phyloP scores from a whole-genome alignment of 1,140 invertebrate species.

The Melipona quadrifasciata region DNA sequence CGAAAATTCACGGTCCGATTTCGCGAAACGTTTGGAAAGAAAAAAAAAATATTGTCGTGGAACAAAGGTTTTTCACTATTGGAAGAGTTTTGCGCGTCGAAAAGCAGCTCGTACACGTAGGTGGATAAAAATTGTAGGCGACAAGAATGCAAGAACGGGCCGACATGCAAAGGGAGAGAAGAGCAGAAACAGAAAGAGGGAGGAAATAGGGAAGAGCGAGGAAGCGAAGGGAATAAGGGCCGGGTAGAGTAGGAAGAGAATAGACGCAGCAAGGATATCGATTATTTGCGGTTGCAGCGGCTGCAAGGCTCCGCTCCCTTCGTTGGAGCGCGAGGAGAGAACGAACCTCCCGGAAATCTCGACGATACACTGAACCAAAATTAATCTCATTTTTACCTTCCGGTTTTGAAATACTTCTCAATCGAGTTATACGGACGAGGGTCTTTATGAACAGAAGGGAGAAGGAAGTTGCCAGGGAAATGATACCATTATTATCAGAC shows the following conservation, averaged over 20 bases:
- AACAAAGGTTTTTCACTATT: neutral
- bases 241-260: conserved; percentile 36
- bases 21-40: neutral
- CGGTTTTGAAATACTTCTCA: conserved; percentile 40
- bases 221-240: conserved; percentile 6
- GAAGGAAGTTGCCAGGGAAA: neutral
- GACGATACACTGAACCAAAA: conserved; percentile 38
- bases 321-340: conserved; percentile 29
- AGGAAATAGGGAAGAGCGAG: neutral
- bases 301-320: conserved; percentile 39
- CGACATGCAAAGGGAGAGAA: neutral
- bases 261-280: conserved; percentile 68
- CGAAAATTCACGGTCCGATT: neutral
- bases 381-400: conserved; percentile 52
- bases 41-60: neutral
- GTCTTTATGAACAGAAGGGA: neutral
- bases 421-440: conserved; percentile 32
- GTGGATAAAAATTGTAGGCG: neutral
- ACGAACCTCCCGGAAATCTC: conserved; percentile 45
- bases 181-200: neutral
- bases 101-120: neutral
- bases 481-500: neutral
- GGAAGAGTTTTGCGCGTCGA: neutral
- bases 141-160: neutral
- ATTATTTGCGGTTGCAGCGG: conserved; percentile 68